phyloP scores from a whole-genome alignment of 2,888 invertebrate species.

The Actias luna region DNA sequence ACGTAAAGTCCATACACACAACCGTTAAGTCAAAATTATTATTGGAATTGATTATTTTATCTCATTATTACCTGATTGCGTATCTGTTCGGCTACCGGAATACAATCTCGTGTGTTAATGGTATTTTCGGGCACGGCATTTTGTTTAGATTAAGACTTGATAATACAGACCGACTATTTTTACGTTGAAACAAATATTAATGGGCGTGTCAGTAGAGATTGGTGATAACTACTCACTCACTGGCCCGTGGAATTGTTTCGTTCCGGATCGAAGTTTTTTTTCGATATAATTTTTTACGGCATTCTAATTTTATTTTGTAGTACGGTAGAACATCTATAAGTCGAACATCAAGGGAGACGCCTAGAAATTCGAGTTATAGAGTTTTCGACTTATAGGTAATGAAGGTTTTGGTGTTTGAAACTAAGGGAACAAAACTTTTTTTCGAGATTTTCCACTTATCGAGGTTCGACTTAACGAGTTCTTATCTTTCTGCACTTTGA shows the following conservation, averaged over 20 bases:
- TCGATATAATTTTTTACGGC: background rate
- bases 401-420: no score
- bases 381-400: no score
- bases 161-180: constrained; percentile 20
- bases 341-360: no score
- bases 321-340: background rate
- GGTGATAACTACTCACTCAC: constrained; percentile 18
- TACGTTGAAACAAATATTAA: constrained; percentile 21
- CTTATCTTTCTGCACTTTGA: no score
- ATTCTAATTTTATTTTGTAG: no score
- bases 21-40: no score
- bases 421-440: no score
- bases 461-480: no score
- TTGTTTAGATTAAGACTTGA: constrained; percentile 35
- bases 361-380: no score
- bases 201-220: constrained; percentile 23
- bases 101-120: constrained; percentile 27
- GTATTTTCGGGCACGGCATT: constrained; percentile 29
- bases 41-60: no score
- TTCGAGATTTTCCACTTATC: no score
- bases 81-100: constrained; percentile 15
- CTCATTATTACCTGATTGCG: background rate
- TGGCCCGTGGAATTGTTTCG: constrained; percentile 4
- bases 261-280: background rate
- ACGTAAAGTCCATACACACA: no score